Evolutionary conservation across 2,888 invertebrate genomes (phyloP).

Genomic region (Drosophila stalkeri): DNA sequence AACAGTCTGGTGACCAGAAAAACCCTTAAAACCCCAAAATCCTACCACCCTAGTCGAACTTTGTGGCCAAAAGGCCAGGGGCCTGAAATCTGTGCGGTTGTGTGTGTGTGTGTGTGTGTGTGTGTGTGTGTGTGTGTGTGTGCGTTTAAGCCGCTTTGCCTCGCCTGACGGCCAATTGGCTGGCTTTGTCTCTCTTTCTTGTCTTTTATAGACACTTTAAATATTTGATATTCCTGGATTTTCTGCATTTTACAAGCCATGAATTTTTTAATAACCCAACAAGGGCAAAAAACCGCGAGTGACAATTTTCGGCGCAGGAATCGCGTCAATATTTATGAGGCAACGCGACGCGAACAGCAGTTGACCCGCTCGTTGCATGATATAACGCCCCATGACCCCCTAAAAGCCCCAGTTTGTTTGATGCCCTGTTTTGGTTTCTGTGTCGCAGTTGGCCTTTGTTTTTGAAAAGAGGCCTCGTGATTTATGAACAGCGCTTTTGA

Average conservation of each 20-base stretch:
- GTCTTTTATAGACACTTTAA: constrained; percentile 75
- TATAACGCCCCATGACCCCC: neutral
- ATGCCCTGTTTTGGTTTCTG: constrained; percentile 21
- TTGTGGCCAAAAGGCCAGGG: constrained; percentile 76
- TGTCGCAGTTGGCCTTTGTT: constrained; percentile 45
- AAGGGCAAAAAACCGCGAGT: constrained; percentile 59
- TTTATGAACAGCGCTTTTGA: constrained; percentile 59
- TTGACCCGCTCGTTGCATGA: constrained; percentile 42
- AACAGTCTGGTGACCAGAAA: constrained; percentile 41
- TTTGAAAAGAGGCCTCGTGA: constrained; percentile 51
- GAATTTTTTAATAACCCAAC: constrained; percentile 75
- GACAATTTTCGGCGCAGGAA: constrained; percentile 70
- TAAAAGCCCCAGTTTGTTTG: neutral
- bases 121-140: constrained; percentile 15
- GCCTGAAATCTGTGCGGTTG: constrained; percentile 38
- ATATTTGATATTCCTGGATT: constrained; percentile 75
- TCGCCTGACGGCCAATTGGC: constrained; percentile 39
- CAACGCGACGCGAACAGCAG: constrained; percentile 21
- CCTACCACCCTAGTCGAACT: constrained; percentile 24
- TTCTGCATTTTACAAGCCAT: constrained; percentile 79
- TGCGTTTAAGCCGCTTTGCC: constrained; percentile 49
- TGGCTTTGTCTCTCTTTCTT: constrained; percentile 37
- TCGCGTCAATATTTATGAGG: constrained; percentile 79
- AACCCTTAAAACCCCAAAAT: constrained; percentile 3
- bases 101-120: constrained; percentile 7